Base-by-base conservation (phyloP, 2,113 vertebrate genomes). In the Triplophysa rosa region DNA sequence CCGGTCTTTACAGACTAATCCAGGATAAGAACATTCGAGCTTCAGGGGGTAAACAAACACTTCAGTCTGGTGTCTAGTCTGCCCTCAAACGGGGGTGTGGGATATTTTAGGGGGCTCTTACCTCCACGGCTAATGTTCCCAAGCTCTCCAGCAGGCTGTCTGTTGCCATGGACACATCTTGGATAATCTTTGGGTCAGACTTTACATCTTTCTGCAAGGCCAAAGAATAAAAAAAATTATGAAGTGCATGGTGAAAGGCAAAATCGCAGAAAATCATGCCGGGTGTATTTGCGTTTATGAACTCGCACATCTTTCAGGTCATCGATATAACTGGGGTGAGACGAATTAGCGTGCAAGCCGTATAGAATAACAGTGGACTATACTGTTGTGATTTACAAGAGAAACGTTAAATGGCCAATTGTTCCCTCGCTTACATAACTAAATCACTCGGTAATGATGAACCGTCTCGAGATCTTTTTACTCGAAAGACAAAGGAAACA, bases 71-170 rank as follows among this genome's bases (percentile, higher is more conserved):
- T 29, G 24, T 54, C 81, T 42, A 14, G 10, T 71, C 29, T 16
- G 62, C 62, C 17, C 29, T 37, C 62, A 64, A 69, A 70, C 16
- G 29, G 26, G 62, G 71, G 54, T 13, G 29, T 23, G 66, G 59
- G 64, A 29, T 80, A 63, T 76, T 81, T 85, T 63, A 23, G 12
- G 26, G 45, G 10, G 29, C 19, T 59, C 89, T 82, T 93, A 97
- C 96, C 95, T 97, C 95, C 78, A 92, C 89, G 26, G 93, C 84
- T 78, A 97, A 88, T 0, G 89, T 90, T 52, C 92, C 92, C 59
- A 96, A 1, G 84, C 93, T 97, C 73, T 89, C 89, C 85, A 91
- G 88, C 71, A 96, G 90, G 24, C 80, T 81, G 80, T 95, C 93
- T 13, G 94, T 92, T 24, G 95, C 94, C 86, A 91, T 91, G 16